Conservation (phyloP, 2,888 invertebrate species). For the Eurytoma californica region DNA sequence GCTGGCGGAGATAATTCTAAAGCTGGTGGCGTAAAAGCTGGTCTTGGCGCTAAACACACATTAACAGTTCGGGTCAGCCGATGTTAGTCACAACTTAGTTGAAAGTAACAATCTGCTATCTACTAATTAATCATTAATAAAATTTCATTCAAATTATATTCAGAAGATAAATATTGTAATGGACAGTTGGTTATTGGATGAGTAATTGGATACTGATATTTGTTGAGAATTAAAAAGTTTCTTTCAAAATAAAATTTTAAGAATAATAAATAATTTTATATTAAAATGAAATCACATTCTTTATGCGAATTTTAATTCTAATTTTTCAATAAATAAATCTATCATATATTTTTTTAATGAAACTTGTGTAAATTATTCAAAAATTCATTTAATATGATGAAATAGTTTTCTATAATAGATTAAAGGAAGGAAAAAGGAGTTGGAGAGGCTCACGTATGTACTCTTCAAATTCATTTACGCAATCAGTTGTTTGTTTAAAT, state of each 20-base stretch:
- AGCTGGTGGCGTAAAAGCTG: constrained; percentile 65
- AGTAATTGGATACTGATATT: too few relatives aligned
- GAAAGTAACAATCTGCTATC: not conserved
- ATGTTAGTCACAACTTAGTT: constrained; percentile 39
- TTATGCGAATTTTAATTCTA: too few relatives aligned
- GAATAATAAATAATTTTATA: too few relatives aligned
- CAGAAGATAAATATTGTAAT: too few relatives aligned
- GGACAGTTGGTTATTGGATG: too few relatives aligned
- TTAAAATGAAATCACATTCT: too few relatives aligned
- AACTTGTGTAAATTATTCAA: not conserved
- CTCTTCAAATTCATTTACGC: constrained; percentile 61
- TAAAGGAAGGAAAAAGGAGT: constrained; percentile 54
- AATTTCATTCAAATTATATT: constrained; percentile 6
- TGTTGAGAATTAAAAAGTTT: not conserved
- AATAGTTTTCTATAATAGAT: not conserved
- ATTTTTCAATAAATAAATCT: too few relatives aligned
- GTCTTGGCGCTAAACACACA: constrained; percentile 70
- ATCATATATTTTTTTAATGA: too few relatives aligned
- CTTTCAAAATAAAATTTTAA: too few relatives aligned
- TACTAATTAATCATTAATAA: not conserved
- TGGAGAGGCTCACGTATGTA: constrained; percentile 68
- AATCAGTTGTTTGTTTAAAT: constrained; percentile 59
- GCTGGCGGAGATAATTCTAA: constrained; percentile 62
- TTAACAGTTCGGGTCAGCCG: constrained; percentile 52
- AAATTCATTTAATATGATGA: not conserved